phyloP scores from a whole-genome alignment of 2,888 invertebrate genomes.

The Theodoxus fluviatilis region DNA sequence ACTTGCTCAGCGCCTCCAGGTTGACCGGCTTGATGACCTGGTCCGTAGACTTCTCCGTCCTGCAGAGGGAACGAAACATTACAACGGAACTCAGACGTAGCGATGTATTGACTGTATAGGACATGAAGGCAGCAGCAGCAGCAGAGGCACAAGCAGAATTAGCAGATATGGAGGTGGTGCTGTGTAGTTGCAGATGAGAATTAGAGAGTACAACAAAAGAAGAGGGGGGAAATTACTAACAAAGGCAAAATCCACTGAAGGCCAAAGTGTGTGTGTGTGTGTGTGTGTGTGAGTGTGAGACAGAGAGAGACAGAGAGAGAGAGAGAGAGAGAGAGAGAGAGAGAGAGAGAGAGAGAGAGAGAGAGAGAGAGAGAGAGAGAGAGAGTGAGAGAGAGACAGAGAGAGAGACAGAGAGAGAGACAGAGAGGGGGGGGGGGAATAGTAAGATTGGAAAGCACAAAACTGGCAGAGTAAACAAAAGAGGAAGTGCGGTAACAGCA shows the following conservation, averaged over 20 bases:
- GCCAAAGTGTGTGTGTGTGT: neutral
- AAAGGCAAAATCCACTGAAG: no score
- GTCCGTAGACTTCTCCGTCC: slow-evolving; percentile 96
- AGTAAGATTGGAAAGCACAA: no score
- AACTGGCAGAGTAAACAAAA: no score
- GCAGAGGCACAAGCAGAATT: neutral
- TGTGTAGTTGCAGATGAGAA: no score
- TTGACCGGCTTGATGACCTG: slow-evolving; percentile 99
- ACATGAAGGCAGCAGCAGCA: no score
- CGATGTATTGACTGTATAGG: no score
- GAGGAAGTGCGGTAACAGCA: no score
- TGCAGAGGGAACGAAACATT: slow-evolving; percentile 66
- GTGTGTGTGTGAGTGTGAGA: slow-evolving; percentile 7
- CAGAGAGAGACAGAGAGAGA: slow-evolving; percentile 20
- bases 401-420: neutral
- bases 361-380: neutral
- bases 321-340: slow-evolving; percentile 18
- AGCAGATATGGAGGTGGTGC: no score
- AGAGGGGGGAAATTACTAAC: neutral
- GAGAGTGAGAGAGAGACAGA: slow-evolving; percentile 10
- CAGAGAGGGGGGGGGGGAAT: neutral
- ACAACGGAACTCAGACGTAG: neutral
- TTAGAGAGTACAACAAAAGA: no score
- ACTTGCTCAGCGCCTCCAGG: slow-evolving; percentile 81
- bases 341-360: slow-evolving; percentile 12